Evolutionary conservation across 2,797 vertebrate genomes (phyloP).

Genomic region (Sparidentex hasta): DNA sequence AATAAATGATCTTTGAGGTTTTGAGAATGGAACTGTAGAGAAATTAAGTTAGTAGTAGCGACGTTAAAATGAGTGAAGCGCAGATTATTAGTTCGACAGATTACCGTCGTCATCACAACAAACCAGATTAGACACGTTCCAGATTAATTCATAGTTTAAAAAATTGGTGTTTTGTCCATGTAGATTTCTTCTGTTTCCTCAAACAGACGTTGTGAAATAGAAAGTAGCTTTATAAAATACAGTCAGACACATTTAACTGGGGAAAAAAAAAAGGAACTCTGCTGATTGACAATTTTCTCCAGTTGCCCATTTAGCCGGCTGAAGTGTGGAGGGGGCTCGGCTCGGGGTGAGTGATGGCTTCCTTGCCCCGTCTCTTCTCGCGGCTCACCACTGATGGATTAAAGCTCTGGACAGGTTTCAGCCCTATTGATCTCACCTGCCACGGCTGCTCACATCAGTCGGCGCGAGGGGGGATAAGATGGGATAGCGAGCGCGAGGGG

Average conservation of each 20-base stretch:
- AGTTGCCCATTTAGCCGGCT: constrained; percentile 69
- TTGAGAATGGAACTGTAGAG: not conserved
- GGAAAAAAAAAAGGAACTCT: constrained; percentile 4
- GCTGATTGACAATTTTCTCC: constrained; percentile 63
- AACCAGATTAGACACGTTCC: too few relatives aligned
- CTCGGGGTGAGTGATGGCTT: constrained; percentile 72
- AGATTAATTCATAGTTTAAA: too few relatives aligned
- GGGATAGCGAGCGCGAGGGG: constrained; percentile 21
- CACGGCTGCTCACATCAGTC: constrained; percentile 74
- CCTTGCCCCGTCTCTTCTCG: constrained; percentile 72
- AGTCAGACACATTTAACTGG: constrained; percentile 7
- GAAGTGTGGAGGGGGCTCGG: constrained; percentile 30
- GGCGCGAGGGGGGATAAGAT: constrained; percentile 30
- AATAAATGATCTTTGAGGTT: not conserved
- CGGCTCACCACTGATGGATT: constrained; percentile 78
- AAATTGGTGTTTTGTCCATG: not conserved
- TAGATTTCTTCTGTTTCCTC: not conserved
- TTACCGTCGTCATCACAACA: too few relatives aligned
- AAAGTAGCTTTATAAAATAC: not conserved
- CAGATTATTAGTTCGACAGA: too few relatives aligned
- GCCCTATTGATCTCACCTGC: constrained; percentile 82
- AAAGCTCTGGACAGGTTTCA: constrained; percentile 80
- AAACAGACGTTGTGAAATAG: too few relatives aligned
- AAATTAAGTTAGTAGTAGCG: not conserved
- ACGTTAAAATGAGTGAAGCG: not conserved